phyloP scores from a whole-genome alignment of 2,113 vertebrate species.

The Nannospalax galili region DNA sequence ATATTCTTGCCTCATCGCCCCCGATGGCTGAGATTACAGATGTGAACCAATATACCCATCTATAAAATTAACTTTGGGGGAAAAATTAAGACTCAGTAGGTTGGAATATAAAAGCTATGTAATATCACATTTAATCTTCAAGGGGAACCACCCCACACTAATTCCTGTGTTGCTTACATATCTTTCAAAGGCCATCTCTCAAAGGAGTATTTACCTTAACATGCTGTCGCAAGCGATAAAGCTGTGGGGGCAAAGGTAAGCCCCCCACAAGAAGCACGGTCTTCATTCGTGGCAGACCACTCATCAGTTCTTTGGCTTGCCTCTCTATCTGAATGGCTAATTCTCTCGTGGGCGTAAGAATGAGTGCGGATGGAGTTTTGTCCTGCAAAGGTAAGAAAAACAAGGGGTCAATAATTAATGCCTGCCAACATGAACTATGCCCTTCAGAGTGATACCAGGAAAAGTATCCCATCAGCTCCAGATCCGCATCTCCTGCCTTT shows the following conservation, averaged over 20 bases:
- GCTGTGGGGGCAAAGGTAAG: slow-evolving; percentile 94
- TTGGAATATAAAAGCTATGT: neutral
- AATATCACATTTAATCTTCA: neutral
- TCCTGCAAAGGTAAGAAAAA: slow-evolving; percentile 70
- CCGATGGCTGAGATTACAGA: neutral
- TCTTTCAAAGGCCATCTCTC: fast-evolving
- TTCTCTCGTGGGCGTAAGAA: slow-evolving; percentile 96
- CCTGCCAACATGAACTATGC: fast-evolving
- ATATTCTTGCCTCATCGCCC: neutral
- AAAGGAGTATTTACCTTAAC: slow-evolving; percentile 89
- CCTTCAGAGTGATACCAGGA: neutral
- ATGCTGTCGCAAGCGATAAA: slow-evolving; percentile 92
- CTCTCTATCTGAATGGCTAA: slow-evolving; percentile 96
- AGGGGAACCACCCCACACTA: too few relatives aligned
- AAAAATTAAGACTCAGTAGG: neutral
- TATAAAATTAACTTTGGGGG: neutral
- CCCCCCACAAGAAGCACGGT: slow-evolving; percentile 96
- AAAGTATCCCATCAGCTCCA: neutral
- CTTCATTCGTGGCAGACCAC: slow-evolving; percentile 93
- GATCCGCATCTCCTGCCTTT: neutral
- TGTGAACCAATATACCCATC: neutral
- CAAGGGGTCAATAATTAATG: fast-evolving
- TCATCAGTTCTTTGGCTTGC: slow-evolving; percentile 94
- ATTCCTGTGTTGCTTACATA: neutral
- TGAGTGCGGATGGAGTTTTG: slow-evolving; percentile 87